These are phyloP conservation scores for Xyrauchen texanus DNA, from an alignment of 2,113 vertebrate species.

Conservation along the genomic window DNA sequence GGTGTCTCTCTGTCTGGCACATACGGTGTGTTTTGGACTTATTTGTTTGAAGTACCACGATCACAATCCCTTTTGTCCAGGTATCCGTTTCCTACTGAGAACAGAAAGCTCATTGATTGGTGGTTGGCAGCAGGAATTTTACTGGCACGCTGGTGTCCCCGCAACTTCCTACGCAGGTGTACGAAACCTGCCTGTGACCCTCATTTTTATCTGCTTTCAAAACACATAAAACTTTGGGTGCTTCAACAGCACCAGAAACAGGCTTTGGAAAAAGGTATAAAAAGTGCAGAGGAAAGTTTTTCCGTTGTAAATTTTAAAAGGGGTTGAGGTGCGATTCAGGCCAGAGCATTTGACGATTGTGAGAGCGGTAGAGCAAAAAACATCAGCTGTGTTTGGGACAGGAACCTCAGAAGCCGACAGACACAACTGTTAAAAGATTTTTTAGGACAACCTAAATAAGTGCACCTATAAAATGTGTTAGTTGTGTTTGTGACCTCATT, in stretches of 20 bases:
- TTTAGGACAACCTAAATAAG: background rate
- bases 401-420: background rate
- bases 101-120: background rate
- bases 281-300: slow-evolving; percentile 45
- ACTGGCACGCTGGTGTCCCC: background rate
- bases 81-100: slow-evolving; percentile 32
- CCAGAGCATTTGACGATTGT: slow-evolving; percentile 8
- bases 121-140: background rate
- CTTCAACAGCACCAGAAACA: slow-evolving; percentile 9
- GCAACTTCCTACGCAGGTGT: slow-evolving; percentile 45
- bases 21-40: slow-evolving; percentile 3
- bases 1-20: slow-evolving; percentile 29
- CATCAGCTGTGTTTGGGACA: slow-evolving; percentile 26
- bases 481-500: background rate
- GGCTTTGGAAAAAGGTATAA: slow-evolving; percentile 43
- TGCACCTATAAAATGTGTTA: background rate
- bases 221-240: slow-evolving; percentile 42
- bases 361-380: slow-evolving; percentile 1
- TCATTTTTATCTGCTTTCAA: slow-evolving; percentile 34
- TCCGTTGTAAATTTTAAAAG: slow-evolving; percentile 53
- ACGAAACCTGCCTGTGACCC: slow-evolving; percentile 50
- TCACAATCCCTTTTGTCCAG: slow-evolving; percentile 38
- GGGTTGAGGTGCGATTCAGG: background rate
- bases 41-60: background rate
- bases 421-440: slow-evolving; percentile 41